Percentiles rank a stretch among this genome's conserved stretches.
Conservation (phyloP, 2,797 vertebrate species). For the Poecilia picta region DNA sequence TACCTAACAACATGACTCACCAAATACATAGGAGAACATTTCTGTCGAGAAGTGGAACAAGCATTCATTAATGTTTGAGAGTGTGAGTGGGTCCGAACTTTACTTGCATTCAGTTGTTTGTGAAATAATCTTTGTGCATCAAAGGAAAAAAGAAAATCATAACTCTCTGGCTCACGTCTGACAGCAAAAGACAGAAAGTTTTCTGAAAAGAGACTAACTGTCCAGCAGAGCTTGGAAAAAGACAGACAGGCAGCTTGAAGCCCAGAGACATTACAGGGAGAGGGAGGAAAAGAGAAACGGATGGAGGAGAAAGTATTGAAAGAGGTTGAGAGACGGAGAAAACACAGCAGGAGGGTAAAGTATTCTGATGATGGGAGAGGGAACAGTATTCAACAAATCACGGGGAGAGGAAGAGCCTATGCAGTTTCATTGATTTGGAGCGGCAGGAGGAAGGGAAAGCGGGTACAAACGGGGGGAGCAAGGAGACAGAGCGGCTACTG, state of each 20-base stretch:
- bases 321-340: slow-evolving; percentile 33
- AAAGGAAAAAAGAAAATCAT: slow-evolving; percentile 14
- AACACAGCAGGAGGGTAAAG: slow-evolving; percentile 56
- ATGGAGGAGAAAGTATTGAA: slow-evolving; percentile 40
- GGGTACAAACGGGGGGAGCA: slow-evolving; percentile 23
- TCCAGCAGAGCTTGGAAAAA: slow-evolving; percentile 64
- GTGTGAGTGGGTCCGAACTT: slow-evolving; percentile 27
- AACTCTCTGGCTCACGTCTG: slow-evolving; percentile 65
- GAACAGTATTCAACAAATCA: slow-evolving; percentile 58
- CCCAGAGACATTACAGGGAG: slow-evolving; percentile 15
- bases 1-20: slow-evolving; percentile 38
- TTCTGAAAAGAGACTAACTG: slow-evolving; percentile 70
- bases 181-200: slow-evolving; percentile 73
- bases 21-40: not conserved
- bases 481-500: slow-evolving; percentile 73
- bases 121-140: slow-evolving; percentile 40
- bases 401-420: slow-evolving; percentile 63
- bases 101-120: slow-evolving; percentile 36
- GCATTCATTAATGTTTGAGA: slow-evolving; percentile 37
- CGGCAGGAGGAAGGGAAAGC: slow-evolving; percentile 45
- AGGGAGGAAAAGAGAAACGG: slow-evolving; percentile 23
- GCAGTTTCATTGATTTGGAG: slow-evolving; percentile 72
- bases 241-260: slow-evolving; percentile 44
- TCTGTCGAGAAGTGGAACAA: slow-evolving; percentile 16
- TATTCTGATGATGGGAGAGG: slow-evolving; percentile 60